Conservation (phyloP, 2,888 invertebrate species). For the Crematogaster levior region DNA sequence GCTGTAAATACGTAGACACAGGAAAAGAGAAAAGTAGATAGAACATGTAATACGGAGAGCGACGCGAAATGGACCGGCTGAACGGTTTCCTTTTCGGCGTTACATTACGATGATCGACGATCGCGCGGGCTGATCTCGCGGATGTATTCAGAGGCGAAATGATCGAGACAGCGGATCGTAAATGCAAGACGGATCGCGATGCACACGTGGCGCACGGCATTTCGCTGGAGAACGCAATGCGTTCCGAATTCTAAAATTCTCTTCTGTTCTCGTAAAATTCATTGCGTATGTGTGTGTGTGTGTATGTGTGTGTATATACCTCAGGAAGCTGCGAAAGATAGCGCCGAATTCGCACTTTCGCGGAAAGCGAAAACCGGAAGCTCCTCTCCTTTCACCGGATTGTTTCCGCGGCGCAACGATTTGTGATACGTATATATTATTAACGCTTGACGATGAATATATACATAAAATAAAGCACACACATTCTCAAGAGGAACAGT, state of each 20-base stretch:
- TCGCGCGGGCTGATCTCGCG: constrained; percentile 46
- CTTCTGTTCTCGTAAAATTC: background rate
- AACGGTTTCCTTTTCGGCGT: background rate
- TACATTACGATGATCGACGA: constrained; percentile 59
- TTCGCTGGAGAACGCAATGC: background rate
- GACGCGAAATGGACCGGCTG: constrained; percentile 57
- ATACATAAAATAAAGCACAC: constrained; percentile 12
- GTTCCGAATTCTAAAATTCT: constrained; percentile 34
- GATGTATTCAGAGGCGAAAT: constrained; percentile 24
- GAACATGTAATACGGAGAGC: constrained; percentile 51
- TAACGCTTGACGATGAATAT: constrained; percentile 45
- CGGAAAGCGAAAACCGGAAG: constrained; percentile 6
- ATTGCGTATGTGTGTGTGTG: background rate
- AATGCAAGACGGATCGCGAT: background rate
- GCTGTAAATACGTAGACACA: constrained; percentile 76
- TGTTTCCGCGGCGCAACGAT: constrained; percentile 4
- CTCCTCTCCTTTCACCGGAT: background rate
- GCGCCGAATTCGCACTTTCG: constrained; percentile 5
- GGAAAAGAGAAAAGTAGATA: constrained; percentile 56
- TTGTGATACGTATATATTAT: constrained; percentile 56
- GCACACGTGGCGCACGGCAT: background rate
- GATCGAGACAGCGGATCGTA: constrained; percentile 45
- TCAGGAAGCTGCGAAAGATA: constrained; percentile 20
- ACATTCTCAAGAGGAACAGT: background rate
- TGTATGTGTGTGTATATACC: background rate